Conservation (phyloP, 2,888 invertebrate genomes). For the Gari tellinella region DNA sequence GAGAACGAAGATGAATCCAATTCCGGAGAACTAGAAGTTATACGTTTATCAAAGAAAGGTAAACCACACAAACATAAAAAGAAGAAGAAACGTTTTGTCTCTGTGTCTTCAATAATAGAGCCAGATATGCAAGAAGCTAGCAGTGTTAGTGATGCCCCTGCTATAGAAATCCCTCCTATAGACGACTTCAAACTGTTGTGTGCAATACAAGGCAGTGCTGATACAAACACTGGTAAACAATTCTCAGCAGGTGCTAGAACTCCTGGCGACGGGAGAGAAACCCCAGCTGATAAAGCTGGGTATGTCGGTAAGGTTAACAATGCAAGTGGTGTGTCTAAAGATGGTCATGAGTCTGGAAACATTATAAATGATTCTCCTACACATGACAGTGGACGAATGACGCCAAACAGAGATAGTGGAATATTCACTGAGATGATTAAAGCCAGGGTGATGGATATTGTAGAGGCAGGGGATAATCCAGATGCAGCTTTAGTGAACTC, state of each 20-base stretch:
- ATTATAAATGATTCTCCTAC: neutral
- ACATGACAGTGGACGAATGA: neutral
- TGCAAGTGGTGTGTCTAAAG: neutral
- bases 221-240: neutral
- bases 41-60: slow-evolving; percentile 45
- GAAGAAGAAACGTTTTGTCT: slow-evolving; percentile 55
- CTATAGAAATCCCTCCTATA: slow-evolving; percentile 52
- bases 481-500: neutral
- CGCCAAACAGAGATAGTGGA: slow-evolving; percentile 5
- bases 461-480: slow-evolving; percentile 10
- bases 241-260: slow-evolving; percentile 3
- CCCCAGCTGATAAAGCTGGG: neutral
- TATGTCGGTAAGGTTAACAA: neutral
- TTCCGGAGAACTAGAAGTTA: slow-evolving; percentile 41
- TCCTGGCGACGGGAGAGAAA: slow-evolving; percentile 30
- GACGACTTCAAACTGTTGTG: slow-evolving; percentile 44
- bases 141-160: slow-evolving; percentile 12
- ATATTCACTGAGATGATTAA: slow-evolving; percentile 43
- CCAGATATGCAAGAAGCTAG: neutral
- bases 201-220: slow-evolving; percentile 35
- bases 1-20: neutral
- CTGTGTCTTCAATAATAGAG: slow-evolving; percentile 36
- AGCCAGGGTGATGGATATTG: slow-evolving; percentile 32
- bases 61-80: slow-evolving; percentile 42
- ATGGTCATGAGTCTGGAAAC: too few species aligned